phyloP scores from a whole-genome alignment of 2,888 invertebrate genomes.

The Argynnis bischoffii region DNA sequence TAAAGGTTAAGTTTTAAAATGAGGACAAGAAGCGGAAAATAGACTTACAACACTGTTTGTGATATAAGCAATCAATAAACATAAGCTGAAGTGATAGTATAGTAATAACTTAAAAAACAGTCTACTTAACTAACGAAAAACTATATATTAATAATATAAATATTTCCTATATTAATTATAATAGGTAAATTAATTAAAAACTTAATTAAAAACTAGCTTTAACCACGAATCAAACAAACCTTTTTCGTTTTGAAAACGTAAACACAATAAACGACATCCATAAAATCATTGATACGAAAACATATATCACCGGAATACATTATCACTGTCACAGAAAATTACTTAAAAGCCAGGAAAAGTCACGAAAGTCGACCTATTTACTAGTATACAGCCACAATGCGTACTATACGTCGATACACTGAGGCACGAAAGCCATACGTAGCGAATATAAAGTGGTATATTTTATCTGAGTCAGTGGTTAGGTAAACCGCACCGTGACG shows the following conservation, averaged over 20 bases:
- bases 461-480: conserved; percentile 52
- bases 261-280: conserved; percentile 73
- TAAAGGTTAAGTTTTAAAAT: conserved; percentile 39
- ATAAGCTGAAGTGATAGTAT: not conserved
- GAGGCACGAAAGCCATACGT: conserved; percentile 45
- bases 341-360: conserved; percentile 20
- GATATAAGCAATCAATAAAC: conserved; percentile 25
- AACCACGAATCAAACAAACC: conserved; percentile 33
- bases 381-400: conserved; percentile 24
- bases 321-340: conserved; percentile 31
- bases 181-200: not conserved
- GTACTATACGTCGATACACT: conserved; percentile 48
- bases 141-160: not conserved
- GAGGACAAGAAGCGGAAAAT: conserved; percentile 32
- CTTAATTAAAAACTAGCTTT: not conserved
- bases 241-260: conserved; percentile 49
- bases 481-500: conserved; percentile 56
- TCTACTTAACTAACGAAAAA: not conserved
- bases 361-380: conserved; percentile 22
- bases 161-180: not conserved
- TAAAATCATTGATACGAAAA: conserved; percentile 68
- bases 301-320: conserved; percentile 69
- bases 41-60: not conserved
- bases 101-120: not conserved
- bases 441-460: conserved; percentile 59